Percentiles rank a stretch among this genome's conserved stretches.
phyloP scores from a whole-genome alignment of 2,797 vertebrate species.

The Graptemys geographica region DNA sequence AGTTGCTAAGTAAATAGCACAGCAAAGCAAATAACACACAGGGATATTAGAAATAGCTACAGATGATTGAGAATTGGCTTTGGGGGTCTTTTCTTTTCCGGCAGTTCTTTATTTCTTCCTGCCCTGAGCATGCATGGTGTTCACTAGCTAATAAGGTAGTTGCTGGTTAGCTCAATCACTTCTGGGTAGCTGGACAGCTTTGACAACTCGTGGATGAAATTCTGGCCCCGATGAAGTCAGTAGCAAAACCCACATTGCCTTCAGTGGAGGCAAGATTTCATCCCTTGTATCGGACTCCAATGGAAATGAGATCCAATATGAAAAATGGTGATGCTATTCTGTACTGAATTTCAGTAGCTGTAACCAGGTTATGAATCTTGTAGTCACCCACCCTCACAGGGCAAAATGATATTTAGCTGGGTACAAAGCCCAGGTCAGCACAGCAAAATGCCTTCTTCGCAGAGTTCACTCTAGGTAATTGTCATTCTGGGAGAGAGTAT shows the following conservation, averaged over 20 bases:
- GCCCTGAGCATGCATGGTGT: fast-evolving
- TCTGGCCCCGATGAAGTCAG: not conserved
- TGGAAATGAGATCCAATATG: not conserved
- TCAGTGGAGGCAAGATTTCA: not conserved
- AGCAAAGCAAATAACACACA: not conserved
- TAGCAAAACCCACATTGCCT: not conserved
- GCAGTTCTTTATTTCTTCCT: not conserved
- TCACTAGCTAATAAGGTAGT: not conserved
- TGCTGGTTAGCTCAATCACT: not conserved
- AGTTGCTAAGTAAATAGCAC: not conserved
- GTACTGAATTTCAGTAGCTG: fast-evolving
- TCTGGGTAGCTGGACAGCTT: not conserved
- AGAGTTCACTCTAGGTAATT: not conserved
- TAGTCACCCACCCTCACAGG: not conserved
- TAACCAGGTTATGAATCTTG: fast-evolving
- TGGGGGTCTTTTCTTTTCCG: not conserved
- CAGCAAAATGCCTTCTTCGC: fast-evolving
- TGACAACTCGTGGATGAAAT: not conserved
- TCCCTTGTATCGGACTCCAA: not conserved
- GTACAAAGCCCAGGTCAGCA: not conserved
- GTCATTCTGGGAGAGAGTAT: not conserved
- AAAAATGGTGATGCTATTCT: not conserved
- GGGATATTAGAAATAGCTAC: not conserved
- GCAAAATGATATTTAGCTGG: not conserved
- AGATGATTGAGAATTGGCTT: not conserved